phyloP scores from a whole-genome alignment of 2,113 vertebrate genomes.

The Lamprologus lemairii region DNA sequence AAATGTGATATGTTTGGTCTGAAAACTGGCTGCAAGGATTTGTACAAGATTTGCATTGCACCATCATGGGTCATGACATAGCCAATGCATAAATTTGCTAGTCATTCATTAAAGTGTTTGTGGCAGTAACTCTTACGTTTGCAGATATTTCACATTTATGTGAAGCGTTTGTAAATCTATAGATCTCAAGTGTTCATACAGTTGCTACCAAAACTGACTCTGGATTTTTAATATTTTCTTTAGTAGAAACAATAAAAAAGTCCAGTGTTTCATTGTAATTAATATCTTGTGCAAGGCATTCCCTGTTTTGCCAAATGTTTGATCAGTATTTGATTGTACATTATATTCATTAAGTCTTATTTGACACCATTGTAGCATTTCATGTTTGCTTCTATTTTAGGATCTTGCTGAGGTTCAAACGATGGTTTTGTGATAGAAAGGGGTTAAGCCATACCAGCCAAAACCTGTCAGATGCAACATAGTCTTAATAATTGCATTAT shows the following conservation, averaged over 20 bases:
- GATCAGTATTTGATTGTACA: neutral
- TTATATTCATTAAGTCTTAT: neutral
- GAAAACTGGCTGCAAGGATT: neutral
- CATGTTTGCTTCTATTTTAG: neutral
- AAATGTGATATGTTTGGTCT: neutral
- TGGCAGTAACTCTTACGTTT: neutral
- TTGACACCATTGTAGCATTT: neutral
- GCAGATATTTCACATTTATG: neutral
- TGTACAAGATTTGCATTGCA: neutral
- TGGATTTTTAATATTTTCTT: neutral
- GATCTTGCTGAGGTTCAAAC: neutral
- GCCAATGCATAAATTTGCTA: neutral
- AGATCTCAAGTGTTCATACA: neutral
- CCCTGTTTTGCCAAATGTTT: neutral
- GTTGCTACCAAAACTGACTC: neutral
- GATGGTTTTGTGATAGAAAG: neutral
- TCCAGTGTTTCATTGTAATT: neutral
- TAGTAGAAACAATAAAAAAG: neutral
- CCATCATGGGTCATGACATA: neutral
- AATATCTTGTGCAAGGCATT: neutral
- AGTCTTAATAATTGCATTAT: conserved; percentile 44
- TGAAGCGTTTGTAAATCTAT: neutral
- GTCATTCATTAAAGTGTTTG: neutral
- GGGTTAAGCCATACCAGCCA: neutral
- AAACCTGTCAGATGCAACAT: conserved; percentile 33